Evolutionary conservation across 2,888 invertebrate species (phyloP), one percentile per base, ranked within the genome.

Genomic region (Pimpla rufipes): DNA sequence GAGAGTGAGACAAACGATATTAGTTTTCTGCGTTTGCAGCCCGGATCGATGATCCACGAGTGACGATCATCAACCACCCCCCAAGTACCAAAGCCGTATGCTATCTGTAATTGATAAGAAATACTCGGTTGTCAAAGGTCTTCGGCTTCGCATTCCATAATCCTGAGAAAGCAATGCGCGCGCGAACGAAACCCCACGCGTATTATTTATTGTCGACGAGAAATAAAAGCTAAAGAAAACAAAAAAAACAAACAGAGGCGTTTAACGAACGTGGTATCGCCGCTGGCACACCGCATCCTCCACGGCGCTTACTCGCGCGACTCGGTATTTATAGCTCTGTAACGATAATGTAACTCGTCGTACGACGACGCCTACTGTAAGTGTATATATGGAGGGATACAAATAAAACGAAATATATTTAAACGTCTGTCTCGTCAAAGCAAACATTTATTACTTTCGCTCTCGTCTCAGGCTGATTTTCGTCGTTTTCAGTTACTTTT

Each of bases 361-460:
- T 75, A 57, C 50, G 66, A 66, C 80, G 83, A 86, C 82, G 87
- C 79, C 75, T 79, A 82, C 68, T 74, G 84, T 87, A 87, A 88
- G 83, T 89, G 88, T 87, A 89, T 81, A 87, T 88, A 89, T 81
- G 83, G 76, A 86, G 80, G 81, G 67, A 79, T 77, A 80, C 76
- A 76, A 83, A 83, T 70, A 57, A 82, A 88, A 45, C 37, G 55
- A 73, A 47, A 85, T 88, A 85, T 85, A 87, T 88, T 86, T 86
- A 87, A 88, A 87, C 77, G 71, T 80, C 73, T 37, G 16, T 79
- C 83, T 86, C 79, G 50, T 42, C 59, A 71, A 68, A 50, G n/a
- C 1, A 50, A 23, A 45, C 10, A 23, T 45, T 18, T 42, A 18
- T 62, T 50, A 23, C 13, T 70, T 21, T 29, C 16, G n/a, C 13